Percentiles rank a stretch among this genome's conserved stretches.
These are phyloP conservation scores for Ataeniobius toweri DNA, from an alignment of 2,797 vertebrate genomes.

Conservation along the genomic window DNA sequence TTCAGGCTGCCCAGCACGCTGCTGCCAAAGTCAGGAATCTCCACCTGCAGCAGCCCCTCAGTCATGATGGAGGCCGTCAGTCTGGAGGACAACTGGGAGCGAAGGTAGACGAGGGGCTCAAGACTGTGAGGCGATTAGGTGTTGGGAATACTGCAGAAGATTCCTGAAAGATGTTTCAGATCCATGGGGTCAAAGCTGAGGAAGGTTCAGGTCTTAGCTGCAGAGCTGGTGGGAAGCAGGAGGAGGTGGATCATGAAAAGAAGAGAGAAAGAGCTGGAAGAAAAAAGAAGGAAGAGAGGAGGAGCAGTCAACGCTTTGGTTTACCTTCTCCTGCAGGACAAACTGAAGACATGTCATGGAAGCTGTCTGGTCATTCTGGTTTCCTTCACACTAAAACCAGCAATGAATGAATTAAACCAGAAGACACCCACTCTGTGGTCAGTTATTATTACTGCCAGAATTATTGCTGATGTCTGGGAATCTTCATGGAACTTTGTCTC, in stretches of 20 bases:
- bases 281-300: conserved; percentile 7
- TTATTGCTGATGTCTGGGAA: neutral
- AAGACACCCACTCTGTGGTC: neutral
- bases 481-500: neutral
- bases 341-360: neutral
- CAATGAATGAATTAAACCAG: neutral
- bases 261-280: conserved; percentile 33
- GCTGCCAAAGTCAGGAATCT: conserved; percentile 97
- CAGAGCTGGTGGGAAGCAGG: neutral
- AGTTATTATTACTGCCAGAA: neutral
- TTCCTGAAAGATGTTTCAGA: conserved; percentile 24
- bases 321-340: conserved; percentile 2
- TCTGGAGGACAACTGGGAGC: neutral
- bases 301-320: neutral
- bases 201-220: neutral
- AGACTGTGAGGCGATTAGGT: conserved; percentile 25
- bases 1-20: conserved; percentile 94
- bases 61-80: conserved; percentile 81
- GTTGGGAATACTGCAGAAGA: conserved; percentile 43
- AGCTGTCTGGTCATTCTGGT: fast-evolving
- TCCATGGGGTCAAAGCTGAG: conserved; percentile 47
- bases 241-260: conserved; percentile 21
- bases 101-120: neutral
- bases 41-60: conserved; percentile 89
- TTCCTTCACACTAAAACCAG: neutral